A percentile compares a stretch with the other conserved stretches of the same genome.
Evolutionary conservation across 2,113 vertebrate species (phyloP).

Genomic region (Lampris incognitus): DNA sequence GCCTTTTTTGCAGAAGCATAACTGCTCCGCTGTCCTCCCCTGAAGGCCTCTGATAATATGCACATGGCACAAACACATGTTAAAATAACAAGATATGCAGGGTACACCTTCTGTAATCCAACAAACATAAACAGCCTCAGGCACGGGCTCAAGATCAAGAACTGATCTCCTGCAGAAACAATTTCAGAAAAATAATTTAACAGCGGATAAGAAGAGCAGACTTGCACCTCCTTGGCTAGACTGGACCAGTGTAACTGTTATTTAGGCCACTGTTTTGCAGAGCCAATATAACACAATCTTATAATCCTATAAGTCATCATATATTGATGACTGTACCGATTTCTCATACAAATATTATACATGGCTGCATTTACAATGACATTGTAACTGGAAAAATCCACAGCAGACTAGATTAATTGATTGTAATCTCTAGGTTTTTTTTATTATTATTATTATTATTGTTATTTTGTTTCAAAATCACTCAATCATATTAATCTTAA

Average conservation of each 20-base stretch:
- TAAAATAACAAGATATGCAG: neutral
- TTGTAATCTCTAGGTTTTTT: too few relatives aligned
- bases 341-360: neutral
- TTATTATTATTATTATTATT: too few relatives aligned
- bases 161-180: neutral
- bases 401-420: too few relatives aligned
- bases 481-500: constrained; percentile 18
- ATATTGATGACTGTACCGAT: neutral
- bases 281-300: too few relatives aligned
- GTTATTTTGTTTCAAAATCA: neutral
- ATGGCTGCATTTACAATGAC: neutral
- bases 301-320: constrained; percentile 5
- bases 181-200: neutral
- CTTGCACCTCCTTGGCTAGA: neutral
- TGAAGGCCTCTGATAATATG: too few relatives aligned
- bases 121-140: neutral
- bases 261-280: too few relatives aligned
- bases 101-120: neutral
- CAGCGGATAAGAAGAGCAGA: neutral
- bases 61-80: neutral
- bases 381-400: constrained; percentile 9
- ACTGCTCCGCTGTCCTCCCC: neutral
- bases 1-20: too few relatives aligned
- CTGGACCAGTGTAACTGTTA: neutral
- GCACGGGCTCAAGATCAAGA: neutral